Evolutionary conservation across 2,888 invertebrate genomes (phyloP).

Genomic region (Ypsolopha scabrella): DNA sequence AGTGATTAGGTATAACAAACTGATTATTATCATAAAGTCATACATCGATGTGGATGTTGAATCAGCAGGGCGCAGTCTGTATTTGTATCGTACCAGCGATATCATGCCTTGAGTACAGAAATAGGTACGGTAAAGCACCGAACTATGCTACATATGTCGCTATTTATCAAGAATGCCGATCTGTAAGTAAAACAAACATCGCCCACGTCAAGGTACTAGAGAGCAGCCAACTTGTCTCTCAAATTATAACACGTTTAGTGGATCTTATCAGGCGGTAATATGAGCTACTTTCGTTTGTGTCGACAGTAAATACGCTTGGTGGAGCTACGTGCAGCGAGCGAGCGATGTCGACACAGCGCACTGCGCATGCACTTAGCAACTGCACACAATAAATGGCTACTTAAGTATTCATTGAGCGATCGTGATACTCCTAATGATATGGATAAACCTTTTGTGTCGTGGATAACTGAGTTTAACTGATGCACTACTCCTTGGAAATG

Average conservation of each 20-base stretch:
- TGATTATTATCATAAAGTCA: neutral
- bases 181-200: slow-evolving; percentile 8
- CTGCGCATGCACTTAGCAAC: slow-evolving; percentile 4
- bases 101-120: neutral
- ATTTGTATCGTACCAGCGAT: neutral
- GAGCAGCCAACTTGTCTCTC: neutral
- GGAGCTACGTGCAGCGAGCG: neutral
- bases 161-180: slow-evolving; percentile 4
- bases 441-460: neutral
- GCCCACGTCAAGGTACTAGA: slow-evolving; percentile 5
- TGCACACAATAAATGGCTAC: slow-evolving; percentile 2
- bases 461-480: neutral
- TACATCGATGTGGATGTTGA: neutral
- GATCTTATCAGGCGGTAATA: neutral
- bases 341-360: slow-evolving; percentile 5
- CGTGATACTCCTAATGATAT: slow-evolving; percentile 1
- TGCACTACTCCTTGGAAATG: too few relatives aligned
- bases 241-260: neutral
- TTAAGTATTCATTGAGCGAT: slow-evolving; percentile 3
- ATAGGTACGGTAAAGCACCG: neutral
- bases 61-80: neutral
- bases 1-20: neutral
- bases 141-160: neutral
- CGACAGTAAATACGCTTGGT: neutral
- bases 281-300: neutral